phyloP scores from a whole-genome alignment of 2,797 vertebrate species.

The Catamblyrhynchus diadema region DNA sequence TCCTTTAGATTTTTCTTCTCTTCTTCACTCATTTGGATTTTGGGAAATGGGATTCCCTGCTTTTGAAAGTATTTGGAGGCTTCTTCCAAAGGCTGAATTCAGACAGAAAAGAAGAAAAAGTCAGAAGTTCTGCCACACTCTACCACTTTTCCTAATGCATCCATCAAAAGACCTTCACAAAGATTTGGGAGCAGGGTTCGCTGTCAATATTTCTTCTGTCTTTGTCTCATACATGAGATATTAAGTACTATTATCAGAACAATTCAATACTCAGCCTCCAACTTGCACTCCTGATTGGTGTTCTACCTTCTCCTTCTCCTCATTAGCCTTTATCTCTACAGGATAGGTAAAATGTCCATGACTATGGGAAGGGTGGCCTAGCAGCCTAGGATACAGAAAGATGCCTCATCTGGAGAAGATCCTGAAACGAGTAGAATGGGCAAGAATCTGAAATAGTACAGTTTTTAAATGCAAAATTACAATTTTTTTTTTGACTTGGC shows the following conservation, averaged over 20 bases:
- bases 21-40: slow-evolving; percentile 69
- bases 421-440: neutral
- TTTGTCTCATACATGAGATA: neutral
- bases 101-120: neutral
- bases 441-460: neutral
- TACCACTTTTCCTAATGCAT: neutral
- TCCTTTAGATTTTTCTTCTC: slow-evolving; percentile 76
- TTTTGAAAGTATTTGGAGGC: slow-evolving; percentile 79
- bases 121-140: neutral
- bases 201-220: neutral
- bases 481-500: neutral
- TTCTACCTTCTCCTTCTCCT: neutral
- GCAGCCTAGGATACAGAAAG: neutral
- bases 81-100: slow-evolving; percentile 76
- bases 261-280: neutral
- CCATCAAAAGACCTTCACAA: neutral
- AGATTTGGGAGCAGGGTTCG: accelerated
- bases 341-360: neutral
- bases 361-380: neutral
- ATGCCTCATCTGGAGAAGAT: neutral
- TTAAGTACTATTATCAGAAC: neutral
- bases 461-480: neutral
- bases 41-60: slow-evolving; percentile 82
- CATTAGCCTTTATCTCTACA: neutral
- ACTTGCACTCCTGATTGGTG: neutral